Evolutionary conservation across 2,888 invertebrate genomes (phyloP), one percentile per base, ranked within the genome.

Genomic region (Tenthredo distinguenda): DNA sequence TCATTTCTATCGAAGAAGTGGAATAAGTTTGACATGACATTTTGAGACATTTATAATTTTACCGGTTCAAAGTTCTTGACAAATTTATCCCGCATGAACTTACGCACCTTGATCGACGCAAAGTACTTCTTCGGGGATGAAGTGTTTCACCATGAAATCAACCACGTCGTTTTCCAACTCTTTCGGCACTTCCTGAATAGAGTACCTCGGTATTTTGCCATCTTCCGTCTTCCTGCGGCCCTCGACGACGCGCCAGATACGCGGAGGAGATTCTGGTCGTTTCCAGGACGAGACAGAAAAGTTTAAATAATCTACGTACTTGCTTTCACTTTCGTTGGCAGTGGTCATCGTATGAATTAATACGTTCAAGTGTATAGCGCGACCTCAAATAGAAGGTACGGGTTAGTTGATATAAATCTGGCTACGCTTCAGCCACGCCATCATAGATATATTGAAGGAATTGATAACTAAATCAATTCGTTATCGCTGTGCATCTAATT

Each of bases 291-390:
- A 62, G 3, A 15, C 21, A 9, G n/a, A 2, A 26, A 62, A 62
- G 5, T 62, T 18, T 21, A 62, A 26, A 62, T 62, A 26, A 5
- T 62, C 62, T 62, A 10, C 15, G 58, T 15, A 62, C 62, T 21
- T 37, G 37, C 37, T 37, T 37, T 37, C 37, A 37, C 37, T 21
- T 6, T 62, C 26, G 62, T 62, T 4, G 21, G 9, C 62, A 62
- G 62, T 26, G 2, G 4, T 9, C 97, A 97, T 47, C 37, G 43
- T 43, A 12, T 43, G 43, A 43, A 43, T 12, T 2, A 43, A 43
- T 43, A 10, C 43, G 43, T 43, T 12, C 43, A 43, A 10, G 10
- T 43, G 12, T 43, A 43, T 12, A 12, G 12, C 12, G 43, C 12
- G 43, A 43, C 43, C 12, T 0, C 43, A 43, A 43, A 43, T 12